Evolutionary conservation across 2,888 invertebrate genomes (phyloP).

Genomic region (Sympetrum striolatum): DNA sequence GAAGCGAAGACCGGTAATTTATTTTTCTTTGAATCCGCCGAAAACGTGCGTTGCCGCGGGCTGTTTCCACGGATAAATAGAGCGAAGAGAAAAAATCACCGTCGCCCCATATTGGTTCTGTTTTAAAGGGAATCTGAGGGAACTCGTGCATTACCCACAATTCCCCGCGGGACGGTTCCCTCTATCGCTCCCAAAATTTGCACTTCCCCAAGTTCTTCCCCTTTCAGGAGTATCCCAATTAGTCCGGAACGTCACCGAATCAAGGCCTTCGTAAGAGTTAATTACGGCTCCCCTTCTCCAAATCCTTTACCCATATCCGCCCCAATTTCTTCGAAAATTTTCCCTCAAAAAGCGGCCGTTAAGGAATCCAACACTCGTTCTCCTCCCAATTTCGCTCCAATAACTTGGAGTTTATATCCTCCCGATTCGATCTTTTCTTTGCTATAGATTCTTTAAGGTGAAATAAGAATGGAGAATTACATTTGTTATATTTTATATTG

Average conservation of each 20-base stretch:
- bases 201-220: not conserved
- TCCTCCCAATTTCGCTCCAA: not conserved
- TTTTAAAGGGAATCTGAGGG: not conserved
- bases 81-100: not conserved
- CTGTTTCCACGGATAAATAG: conserved; percentile 2
- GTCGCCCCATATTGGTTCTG: not conserved
- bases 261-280: conserved; percentile 31
- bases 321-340: conserved; percentile 5
- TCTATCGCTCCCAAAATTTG: not conserved
- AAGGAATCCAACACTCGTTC: not conserved
- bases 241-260: conserved; percentile 24
- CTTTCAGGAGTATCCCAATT: not conserved
- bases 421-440: too few species aligned
- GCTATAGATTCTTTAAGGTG: too few species aligned
- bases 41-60: conserved; percentile 4
- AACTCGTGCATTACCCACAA: not conserved
- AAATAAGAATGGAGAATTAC: too few species aligned
- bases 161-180: not conserved
- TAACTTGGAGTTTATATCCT: too few species aligned
- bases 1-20: conserved; percentile 1
- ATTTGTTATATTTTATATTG: too few species aligned
- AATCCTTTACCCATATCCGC: conserved; percentile 7
- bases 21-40: conserved; percentile 36
- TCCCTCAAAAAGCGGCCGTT: not conserved
- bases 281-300: not conserved